These are phyloP conservation scores for Cassiopea xamachana DNA, from an alignment of 30 jellyfish, hydroid and myxozoan species.

Conservation along the genomic window DNA sequence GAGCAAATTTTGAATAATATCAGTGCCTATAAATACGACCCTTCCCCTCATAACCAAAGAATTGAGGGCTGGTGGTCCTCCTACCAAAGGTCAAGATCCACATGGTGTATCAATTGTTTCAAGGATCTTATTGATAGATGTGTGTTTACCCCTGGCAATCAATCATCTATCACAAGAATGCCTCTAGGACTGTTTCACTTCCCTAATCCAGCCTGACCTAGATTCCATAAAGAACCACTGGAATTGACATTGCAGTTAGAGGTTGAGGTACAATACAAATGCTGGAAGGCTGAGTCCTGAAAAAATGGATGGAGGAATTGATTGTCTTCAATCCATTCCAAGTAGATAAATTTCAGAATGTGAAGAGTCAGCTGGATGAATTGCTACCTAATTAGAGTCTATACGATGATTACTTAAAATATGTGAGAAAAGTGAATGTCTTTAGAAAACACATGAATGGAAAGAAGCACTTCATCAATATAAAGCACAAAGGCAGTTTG, in stretches of 20 bases:
- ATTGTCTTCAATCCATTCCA: conserved; percentile 39
- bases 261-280: conserved; percentile 68
- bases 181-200: conserved; percentile 65
- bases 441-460: conserved; percentile 58
- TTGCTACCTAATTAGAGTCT: conserved; percentile 43
- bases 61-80: conserved; percentile 86
- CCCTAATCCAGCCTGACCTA: conserved; percentile 72
- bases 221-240: conserved; percentile 75
- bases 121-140: conserved; percentile 60
- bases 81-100: not conserved
- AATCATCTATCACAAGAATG: conserved; percentile 49
- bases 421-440: conserved; percentile 62
- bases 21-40: conserved; percentile 70
- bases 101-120: conserved; percentile 36
- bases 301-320: conserved; percentile 60
- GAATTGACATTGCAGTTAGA: conserved; percentile 69
- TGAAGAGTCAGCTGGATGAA: conserved; percentile 58
- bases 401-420: conserved; percentile 35
- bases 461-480: conserved; percentile 66
- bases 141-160: conserved; percentile 61
- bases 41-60: conserved; percentile 84
- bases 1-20: conserved; percentile 64
- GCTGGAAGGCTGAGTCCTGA: conserved; percentile 84
- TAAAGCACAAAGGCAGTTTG: conserved; percentile 41
- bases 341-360: conserved; percentile 60